Evolutionary conservation across 2,113 vertebrate species (phyloP), one percentile per base, ranked within the genome.

Genomic region (Microtus ochrogaster): DNA sequence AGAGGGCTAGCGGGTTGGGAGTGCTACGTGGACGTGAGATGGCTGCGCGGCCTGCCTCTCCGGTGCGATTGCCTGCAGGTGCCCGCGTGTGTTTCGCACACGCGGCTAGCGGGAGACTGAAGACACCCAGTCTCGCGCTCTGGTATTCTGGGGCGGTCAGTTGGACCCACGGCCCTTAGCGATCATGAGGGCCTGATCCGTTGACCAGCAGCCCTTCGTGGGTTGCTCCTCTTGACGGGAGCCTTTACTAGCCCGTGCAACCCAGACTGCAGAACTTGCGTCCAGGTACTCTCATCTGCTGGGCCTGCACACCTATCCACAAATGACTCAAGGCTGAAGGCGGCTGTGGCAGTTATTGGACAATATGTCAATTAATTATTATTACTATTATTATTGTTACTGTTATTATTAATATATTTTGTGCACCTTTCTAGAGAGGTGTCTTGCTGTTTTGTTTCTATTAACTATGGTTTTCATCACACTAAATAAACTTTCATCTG

Each of bases 401-500:
- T 2, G 28, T 30, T 21, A 36, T 30, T 36, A 7, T 65, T 52
- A 2, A 76, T 30, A 70, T 12, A 39, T 16, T 63, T 55, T 61
- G 77, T 63, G 22, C 73, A 30, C 24, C 39, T 52, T 61, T 74
- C 92, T 86, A 28, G 7, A 30, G n/a, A 82, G 49, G 24, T 17
- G 2, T 28, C 83, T 30, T 28, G 33, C 88, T 95, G 17, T 52
- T 68, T 55, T 68, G 70, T 68, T 89, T 79, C 70, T 74, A 33
- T 74, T 68, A 82, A 49, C 1, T 13, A 63, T 96, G 33, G 7
- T 90, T 83, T 96, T 65, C 55, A 6, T 87, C 61, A 30, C 24
- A n/a, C 92, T 58, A 93, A 81, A 66, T 58, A 93, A 82, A 66
- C 61, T 93, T 70, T 88, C 88, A 16, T 83, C 61, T 68, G 84